Percentiles rank a stretch among this genome's conserved stretches.
These are phyloP conservation scores for Agelaius tricolor DNA, from an alignment of 2,113 vertebrate genomes.

Conservation along the genomic window DNA sequence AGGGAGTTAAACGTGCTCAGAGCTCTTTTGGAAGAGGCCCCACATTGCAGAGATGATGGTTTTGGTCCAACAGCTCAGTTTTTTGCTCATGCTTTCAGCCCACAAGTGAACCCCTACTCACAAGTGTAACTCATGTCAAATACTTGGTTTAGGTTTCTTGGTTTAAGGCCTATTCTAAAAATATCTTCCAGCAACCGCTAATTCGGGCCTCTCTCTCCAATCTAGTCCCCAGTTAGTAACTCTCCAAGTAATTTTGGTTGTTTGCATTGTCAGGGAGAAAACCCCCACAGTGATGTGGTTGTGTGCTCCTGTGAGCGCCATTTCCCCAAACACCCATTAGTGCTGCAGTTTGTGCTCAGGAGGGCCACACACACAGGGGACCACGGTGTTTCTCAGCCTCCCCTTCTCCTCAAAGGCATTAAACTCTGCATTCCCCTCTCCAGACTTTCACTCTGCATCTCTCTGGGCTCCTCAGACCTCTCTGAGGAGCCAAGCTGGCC, in stretches of 20 bases:
- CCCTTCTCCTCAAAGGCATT: not conserved
- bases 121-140: not conserved
- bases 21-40: not conserved
- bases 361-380: not conserved
- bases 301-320: not conserved
- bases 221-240: not conserved
- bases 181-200: not conserved
- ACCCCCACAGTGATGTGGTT: fast-evolving
- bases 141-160: not conserved
- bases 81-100: not conserved
- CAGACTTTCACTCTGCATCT: not conserved
- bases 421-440: not conserved
- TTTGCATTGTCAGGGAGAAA: not conserved
- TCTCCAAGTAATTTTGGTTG: not conserved
- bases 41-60: not conserved
- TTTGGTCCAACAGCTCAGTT: not conserved
- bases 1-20: not conserved
- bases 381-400: not conserved
- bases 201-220: not conserved
- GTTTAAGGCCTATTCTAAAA: not conserved
- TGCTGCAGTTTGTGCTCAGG: not conserved
- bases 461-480: not conserved
- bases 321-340: not conserved
- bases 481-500: not conserved
- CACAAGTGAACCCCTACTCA: not conserved